These are phyloP conservation scores for Isichthys henryi DNA, from an alignment of 2,113 vertebrate genomes.

Conservation along the genomic window DNA sequence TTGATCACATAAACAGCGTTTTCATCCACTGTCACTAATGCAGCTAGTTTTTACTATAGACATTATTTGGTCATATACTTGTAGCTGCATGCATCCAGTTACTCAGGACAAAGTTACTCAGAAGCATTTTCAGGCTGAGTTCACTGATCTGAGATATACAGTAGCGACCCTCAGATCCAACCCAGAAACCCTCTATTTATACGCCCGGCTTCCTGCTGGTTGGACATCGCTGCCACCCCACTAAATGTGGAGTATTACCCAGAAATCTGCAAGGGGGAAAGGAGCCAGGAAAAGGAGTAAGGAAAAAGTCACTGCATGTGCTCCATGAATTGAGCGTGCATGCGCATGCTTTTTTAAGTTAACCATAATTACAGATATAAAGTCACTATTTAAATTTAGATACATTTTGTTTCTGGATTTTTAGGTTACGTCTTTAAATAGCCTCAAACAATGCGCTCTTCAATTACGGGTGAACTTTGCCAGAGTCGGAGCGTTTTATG, in stretches of 20 bases:
- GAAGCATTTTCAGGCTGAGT: not conserved
- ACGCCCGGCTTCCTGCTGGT: not conserved
- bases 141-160: not conserved
- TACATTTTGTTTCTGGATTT: conserved; percentile 6
- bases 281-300: not conserved
- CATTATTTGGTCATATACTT: not conserved
- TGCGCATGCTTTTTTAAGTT: not conserved
- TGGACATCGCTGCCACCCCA: not conserved
- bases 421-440: conserved; percentile 12
- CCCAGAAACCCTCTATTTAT: not conserved
- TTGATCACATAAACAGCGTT: not conserved
- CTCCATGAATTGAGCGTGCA: not conserved
- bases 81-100: not conserved
- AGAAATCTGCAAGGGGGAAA: not conserved
- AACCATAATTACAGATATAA: conserved; percentile 5
- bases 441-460: conserved; percentile 11
- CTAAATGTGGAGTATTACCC: not conserved
- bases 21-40: not conserved
- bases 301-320: not conserved
- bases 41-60: not conserved
- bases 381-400: conserved; percentile 6
- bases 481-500: conserved; percentile 2
- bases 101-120: not conserved
- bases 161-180: not conserved
- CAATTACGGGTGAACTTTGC: conserved; percentile 13